These are phyloP conservation scores for Lota lota DNA, from an alignment of 2,113 vertebrate genomes.

Conservation along the genomic window DNA sequence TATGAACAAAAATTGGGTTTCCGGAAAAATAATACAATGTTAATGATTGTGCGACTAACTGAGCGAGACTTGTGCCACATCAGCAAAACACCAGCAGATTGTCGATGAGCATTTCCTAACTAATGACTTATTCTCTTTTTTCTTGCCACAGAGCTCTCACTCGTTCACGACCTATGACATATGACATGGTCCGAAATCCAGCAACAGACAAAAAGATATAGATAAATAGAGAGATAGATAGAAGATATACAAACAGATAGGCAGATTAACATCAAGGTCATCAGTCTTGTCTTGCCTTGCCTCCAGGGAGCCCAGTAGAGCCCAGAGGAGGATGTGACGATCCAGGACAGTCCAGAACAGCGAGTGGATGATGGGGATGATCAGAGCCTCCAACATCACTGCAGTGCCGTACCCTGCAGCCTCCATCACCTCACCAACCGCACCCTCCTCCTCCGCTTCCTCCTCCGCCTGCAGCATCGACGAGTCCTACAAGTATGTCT, in stretches of 20 bases:
- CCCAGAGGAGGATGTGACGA: slow-evolving; percentile 5
- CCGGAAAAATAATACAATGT: slow-evolving; percentile 37
- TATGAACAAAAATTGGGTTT: slow-evolving; percentile 24
- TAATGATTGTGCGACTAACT: slow-evolving; percentile 59
- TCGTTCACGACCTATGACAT: no score
- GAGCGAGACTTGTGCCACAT: slow-evolving; percentile 50
- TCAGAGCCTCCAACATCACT: slow-evolving; percentile 24
- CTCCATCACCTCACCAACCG: slow-evolving; percentile 7
- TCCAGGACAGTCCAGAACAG: slow-evolving; percentile 10
- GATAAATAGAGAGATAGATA: neutral
- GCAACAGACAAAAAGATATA: neutral
- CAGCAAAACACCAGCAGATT: slow-evolving; percentile 54
- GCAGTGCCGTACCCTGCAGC: neutral
- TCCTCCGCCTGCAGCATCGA: slow-evolving; percentile 72
- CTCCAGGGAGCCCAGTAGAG: slow-evolving; percentile 22
- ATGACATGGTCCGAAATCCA: neutral
- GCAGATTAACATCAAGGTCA: neutral
- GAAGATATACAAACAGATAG: neutral
- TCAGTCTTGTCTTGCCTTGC: neutral
- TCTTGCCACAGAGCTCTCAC: slow-evolving; percentile 12
- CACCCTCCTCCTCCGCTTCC: slow-evolving; percentile 20
- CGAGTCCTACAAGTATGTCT: slow-evolving; percentile 81
- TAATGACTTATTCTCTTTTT: slow-evolving; percentile 22
- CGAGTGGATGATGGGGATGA: slow-evolving; percentile 41
- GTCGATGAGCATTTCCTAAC: slow-evolving; percentile 26